Conservation (phyloP, 2,113 vertebrate genomes). For the Glaucidium brasilianum region DNA sequence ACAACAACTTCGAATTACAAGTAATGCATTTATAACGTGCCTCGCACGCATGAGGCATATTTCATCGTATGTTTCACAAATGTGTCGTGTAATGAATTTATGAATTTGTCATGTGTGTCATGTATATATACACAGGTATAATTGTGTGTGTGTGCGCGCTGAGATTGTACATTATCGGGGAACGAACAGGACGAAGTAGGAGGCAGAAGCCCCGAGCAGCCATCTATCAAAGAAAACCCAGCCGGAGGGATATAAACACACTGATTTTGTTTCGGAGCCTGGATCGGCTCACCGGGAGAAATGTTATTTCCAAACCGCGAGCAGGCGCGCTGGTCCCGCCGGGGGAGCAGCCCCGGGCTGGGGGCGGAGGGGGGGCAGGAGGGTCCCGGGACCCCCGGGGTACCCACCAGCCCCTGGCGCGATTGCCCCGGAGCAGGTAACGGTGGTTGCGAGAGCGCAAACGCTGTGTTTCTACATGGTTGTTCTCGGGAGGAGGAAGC, state of each 20-base stretch:
- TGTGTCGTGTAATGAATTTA: background rate
- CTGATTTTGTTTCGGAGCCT: constrained; percentile 8
- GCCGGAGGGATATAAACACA: background rate
- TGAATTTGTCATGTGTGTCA: background rate
- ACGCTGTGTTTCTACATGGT: background rate
- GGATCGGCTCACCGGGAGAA: background rate
- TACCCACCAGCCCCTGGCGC: background rate
- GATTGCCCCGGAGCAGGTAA: too few relatives aligned
- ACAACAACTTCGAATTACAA: background rate
- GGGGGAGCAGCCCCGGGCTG: background rate
- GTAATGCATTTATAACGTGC: background rate
- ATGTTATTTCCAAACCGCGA: background rate
- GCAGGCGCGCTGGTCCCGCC: background rate
- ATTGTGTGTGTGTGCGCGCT: accelerated
- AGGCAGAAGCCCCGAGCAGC: background rate
- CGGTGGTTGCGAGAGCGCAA: background rate
- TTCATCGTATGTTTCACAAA: background rate
- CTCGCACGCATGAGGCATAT: background rate
- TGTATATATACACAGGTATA: background rate
- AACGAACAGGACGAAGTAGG: background rate
- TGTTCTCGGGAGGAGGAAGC: background rate
- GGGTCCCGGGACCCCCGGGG: background rate
- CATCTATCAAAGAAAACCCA: background rate
- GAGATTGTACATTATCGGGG: background rate
- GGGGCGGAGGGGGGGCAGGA: background rate